Evolutionary conservation across 2,797 vertebrate genomes (phyloP), one percentile per base, ranked within the genome.

Genomic region (Odontamblyopus lacepedii): DNA sequence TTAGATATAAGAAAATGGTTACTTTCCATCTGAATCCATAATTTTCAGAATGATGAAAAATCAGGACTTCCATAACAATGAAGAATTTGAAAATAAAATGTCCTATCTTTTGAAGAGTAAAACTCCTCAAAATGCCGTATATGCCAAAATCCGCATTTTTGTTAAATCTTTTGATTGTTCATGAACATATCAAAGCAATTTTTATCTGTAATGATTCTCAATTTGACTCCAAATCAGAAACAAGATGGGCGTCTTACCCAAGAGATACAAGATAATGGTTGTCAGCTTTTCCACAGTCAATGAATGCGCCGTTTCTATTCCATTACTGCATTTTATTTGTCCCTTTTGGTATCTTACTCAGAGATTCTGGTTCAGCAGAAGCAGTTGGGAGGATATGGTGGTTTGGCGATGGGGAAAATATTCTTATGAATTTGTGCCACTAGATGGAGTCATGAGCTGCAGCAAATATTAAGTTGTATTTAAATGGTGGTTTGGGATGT

Each of bases 371-470:
- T 16, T 53, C 51, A 53, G 51, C 51, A 19, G 51, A 53, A 51
- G 16, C 35, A 44, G 41, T 12, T 53, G 51, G 6, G 5, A 18
- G 16, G 19, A 55, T n/a, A 1, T 18, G 51, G 16, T 55, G 19
- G 18, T 38, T 19, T 55, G 18, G 51, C 7, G 18, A 18, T 19
- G 18, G 51, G 18, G 51, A 48, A 48, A 55, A 55, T 55, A 55
- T n/a, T 8, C 2, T n/a, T 55, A 19, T 55, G 5, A 55, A 15
- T 30, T 18, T 61, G 5, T 32, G 16, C 26, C 63, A 50, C 5
- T 30, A 66, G 63, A 66, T 66, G 63, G 41, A 48, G 6, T 66
- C n/a, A 44, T 64, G 63, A 64, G 63, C 23, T 44, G 5, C 35
- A 26, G 55, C 23, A 26, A 57, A 57, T 57, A 26, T 23, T 23